A percentile compares a stretch with the other conserved stretches of the same genome.
These are phyloP conservation scores for Diarsia dahlii DNA, from an alignment of 2,888 invertebrate species.

Conservation along the genomic window DNA sequence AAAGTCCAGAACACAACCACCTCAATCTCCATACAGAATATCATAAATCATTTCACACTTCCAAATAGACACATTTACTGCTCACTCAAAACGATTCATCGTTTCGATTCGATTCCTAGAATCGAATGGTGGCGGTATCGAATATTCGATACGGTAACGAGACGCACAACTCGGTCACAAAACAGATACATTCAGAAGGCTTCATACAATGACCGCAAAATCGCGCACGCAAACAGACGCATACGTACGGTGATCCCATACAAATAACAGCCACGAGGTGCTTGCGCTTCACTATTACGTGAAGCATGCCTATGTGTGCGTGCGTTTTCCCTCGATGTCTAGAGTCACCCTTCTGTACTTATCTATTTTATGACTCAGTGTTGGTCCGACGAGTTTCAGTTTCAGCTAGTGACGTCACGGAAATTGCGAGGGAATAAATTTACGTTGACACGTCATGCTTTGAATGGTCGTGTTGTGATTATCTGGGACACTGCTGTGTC, in stretches of 20 bases:
- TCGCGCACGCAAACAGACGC: not conserved
- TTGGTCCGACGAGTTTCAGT: slow-evolving; percentile 61
- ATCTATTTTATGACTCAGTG: slow-evolving; percentile 25
- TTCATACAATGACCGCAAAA: not conserved
- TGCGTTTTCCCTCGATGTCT: not conserved
- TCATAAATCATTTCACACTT: slow-evolving; percentile 57
- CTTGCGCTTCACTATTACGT: not conserved
- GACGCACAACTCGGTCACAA: slow-evolving; percentile 42
- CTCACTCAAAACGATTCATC: slow-evolving; percentile 60
- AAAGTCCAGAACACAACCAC: slow-evolving; percentile 19
- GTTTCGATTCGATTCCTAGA: slow-evolving; percentile 60
- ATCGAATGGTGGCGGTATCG: slow-evolving; percentile 44
- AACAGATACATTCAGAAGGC: slow-evolving; percentile 16
- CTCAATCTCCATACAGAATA: slow-evolving; percentile 45
- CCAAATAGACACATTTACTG: slow-evolving; percentile 60
- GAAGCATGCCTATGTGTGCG: not conserved
- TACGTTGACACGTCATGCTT: slow-evolving; percentile 63
- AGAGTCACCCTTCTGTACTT: not conserved
- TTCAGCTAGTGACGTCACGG: slow-evolving; percentile 67
- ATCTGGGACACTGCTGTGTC: slow-evolving; percentile 41
- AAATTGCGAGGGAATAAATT: slow-evolving; percentile 74
- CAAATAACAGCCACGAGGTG: not conserved
- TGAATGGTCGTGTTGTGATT: slow-evolving; percentile 61
- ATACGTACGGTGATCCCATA: not conserved
- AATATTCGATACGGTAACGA: slow-evolving; percentile 61